phyloP scores from a whole-genome alignment of 2,888 invertebrate species.

The Sphaerophoria taeniata region DNA sequence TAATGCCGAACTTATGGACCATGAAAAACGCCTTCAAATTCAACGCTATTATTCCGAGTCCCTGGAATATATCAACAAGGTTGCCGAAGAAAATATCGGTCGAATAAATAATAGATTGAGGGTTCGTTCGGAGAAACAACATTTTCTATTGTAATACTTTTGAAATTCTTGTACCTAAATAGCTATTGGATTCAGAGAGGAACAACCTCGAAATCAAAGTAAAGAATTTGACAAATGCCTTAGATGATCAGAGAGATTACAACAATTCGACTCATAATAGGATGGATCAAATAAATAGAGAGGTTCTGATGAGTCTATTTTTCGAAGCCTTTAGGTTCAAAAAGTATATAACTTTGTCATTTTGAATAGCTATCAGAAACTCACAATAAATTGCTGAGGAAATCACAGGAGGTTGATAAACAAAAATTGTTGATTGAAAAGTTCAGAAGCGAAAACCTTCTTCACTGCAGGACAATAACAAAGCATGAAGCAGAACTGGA shows the following conservation, averaged over 20 bases:
- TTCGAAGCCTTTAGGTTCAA: not conserved
- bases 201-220: conserved; percentile 71
- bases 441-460: conserved; percentile 75
- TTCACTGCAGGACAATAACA: conserved; percentile 72
- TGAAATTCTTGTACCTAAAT: not conserved
- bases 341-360: not conserved
- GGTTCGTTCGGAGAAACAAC: not conserved
- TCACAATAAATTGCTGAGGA: conserved; percentile 75
- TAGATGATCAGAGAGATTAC: conserved; percentile 77
- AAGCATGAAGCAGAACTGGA: conserved; percentile 78
- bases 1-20: conserved; percentile 78
- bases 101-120: conserved; percentile 73
- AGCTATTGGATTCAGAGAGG: conserved; percentile 73
- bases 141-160: not conserved
- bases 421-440: conserved; percentile 77
- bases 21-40: conserved; percentile 79
- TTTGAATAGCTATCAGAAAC: conserved; percentile 75
- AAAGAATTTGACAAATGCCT: conserved; percentile 75
- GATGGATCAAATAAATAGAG: conserved; percentile 75
- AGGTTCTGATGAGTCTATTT: conserved; percentile 67
- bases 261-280: conserved; percentile 76
- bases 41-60: conserved; percentile 79
- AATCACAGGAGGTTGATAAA: conserved; percentile 77
- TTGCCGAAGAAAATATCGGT: conserved; percentile 76
- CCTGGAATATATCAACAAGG: conserved; percentile 79